Conservation (phyloP, 2,113 vertebrate species). For the Xenopus tropicalis region DNA sequence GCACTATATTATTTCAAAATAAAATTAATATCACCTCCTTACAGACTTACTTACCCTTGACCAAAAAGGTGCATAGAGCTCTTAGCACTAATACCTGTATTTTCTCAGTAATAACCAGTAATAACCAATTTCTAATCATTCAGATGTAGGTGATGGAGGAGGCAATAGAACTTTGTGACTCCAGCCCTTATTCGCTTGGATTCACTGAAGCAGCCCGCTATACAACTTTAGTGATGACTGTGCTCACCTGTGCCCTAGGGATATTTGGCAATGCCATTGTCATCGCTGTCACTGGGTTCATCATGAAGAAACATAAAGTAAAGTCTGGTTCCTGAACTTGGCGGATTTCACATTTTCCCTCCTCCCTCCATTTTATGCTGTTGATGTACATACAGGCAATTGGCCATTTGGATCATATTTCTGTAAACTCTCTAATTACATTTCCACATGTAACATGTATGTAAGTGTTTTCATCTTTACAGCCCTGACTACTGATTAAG, state of each 20-base stretch:
- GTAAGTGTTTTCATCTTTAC: conserved; percentile 15
- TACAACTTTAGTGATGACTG: neutral
- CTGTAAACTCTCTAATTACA: conserved; percentile 3
- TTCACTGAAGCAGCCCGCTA: neutral
- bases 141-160: too few species aligned
- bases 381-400: neutral
- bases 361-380: neutral
- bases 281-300: neutral
- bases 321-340: conserved; percentile 27
- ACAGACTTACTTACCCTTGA: too few species aligned
- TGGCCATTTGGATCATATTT: conserved; percentile 7
- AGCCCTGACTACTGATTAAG: conserved; percentile 1
- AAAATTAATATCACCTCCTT: too few species aligned
- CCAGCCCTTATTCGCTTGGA: too few species aligned
- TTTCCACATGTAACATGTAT: conserved; percentile 13
- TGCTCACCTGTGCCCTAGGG: neutral
- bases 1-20: too few species aligned
- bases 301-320: neutral
- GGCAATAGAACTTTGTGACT: too few species aligned
- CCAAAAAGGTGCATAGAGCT: too few species aligned
- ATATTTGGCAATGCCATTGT: neutral
- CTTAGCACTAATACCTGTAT: too few species aligned
- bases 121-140: too few species aligned
- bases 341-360: neutral
- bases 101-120: too few species aligned